Conservation (phyloP, 2,797 vertebrate genomes). For the Ptychobarbus kaznakovi region DNA sequence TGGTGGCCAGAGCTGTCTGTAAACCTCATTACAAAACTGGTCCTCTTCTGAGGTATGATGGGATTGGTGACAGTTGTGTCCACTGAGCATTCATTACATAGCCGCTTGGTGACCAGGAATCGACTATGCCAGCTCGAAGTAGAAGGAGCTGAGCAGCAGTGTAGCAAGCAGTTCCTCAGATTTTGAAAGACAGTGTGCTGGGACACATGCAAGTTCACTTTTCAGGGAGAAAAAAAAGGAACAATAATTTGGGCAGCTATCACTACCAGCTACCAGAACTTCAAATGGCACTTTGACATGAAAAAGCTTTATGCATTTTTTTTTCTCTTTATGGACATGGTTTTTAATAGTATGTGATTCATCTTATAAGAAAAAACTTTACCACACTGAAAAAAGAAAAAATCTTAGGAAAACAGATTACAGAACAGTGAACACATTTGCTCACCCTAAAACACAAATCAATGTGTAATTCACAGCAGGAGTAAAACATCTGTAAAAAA, state of each 20-base stretch:
- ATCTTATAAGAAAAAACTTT: neutral
- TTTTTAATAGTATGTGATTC: neutral
- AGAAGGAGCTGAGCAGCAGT: neutral
- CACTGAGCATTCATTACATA: constrained; percentile 46
- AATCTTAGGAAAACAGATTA: too few relatives aligned
- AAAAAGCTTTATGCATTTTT: neutral
- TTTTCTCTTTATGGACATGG: neutral
- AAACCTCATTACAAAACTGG: constrained; percentile 51
- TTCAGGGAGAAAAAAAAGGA: neutral
- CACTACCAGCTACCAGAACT: neutral
- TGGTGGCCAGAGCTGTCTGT: constrained; percentile 45
- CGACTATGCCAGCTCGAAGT: neutral
- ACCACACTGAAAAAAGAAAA: too few relatives aligned
- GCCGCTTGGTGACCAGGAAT: constrained; percentile 42
- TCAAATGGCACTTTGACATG: neutral
- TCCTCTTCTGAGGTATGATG: constrained; percentile 44
- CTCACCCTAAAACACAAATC: too few relatives aligned
- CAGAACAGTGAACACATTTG: too few relatives aligned
- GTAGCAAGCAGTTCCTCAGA: neutral
- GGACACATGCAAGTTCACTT: neutral
- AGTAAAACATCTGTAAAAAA: too few relatives aligned
- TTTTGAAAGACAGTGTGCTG: neutral
- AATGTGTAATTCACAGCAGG: too few relatives aligned
- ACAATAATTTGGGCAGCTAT: neutral
- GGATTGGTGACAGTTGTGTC: constrained; percentile 38